Evolutionary conservation across 30 jellyfish, hydroid and myxozoan genomes (phyloP).

Genomic region (Mastigias papua): DNA sequence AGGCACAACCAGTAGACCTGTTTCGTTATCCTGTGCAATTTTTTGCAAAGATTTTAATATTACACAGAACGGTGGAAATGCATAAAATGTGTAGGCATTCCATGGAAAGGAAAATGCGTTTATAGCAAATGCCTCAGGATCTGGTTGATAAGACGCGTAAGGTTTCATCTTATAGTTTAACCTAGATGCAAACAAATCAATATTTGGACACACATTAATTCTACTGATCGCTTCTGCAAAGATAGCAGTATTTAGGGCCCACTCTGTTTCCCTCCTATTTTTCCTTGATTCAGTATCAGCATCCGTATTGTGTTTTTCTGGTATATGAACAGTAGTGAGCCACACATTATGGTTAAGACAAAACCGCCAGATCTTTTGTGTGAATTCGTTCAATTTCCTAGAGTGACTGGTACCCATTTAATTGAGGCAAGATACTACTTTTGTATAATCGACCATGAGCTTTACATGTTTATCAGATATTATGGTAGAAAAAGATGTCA

Average conservation of each 20-base stretch:
- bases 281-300: conserved; percentile 35
- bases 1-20: conserved; percentile 72
- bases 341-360: conserved; percentile 44
- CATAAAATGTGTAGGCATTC: conserved; percentile 33
- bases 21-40: conserved; percentile 49
- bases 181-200: conserved; percentile 37
- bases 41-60: conserved; percentile 37
- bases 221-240: conserved; percentile 13
- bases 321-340: conserved; percentile 65
- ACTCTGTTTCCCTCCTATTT: conserved; percentile 35
- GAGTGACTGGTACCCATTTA: conserved; percentile 61
- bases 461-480: conserved; percentile 45
- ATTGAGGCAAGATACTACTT: conserved; percentile 63
- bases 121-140: conserved; percentile 38
- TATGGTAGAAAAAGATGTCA: neutral
- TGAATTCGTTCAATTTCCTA: conserved; percentile 17
- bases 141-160: conserved; percentile 41
- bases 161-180: conserved; percentile 9
- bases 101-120: conserved; percentile 51
- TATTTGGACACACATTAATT: conserved; percentile 15
- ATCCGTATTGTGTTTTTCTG: conserved; percentile 40
- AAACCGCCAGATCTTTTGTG: conserved; percentile 33
- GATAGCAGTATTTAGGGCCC: conserved; percentile 34
- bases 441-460: conserved; percentile 73
- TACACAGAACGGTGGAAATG: conserved; percentile 63